These are phyloP conservation scores for Caenorhabditis afra DNA, from an alignment of 2,888 invertebrate species.

Conservation along the genomic window DNA sequence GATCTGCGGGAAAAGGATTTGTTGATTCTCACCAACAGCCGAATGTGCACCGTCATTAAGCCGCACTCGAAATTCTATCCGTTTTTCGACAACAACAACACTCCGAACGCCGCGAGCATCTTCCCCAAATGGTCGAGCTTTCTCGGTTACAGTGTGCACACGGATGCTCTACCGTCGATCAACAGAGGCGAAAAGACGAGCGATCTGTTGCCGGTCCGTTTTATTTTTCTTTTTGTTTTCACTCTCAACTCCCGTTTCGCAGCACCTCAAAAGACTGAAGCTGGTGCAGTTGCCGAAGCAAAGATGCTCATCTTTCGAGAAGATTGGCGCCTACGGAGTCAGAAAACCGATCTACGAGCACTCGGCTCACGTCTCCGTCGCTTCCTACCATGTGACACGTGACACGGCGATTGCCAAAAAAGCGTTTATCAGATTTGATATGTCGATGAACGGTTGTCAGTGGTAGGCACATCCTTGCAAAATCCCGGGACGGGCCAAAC, in stretches of 20 bases:
- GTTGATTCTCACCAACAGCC: constrained; percentile 43
- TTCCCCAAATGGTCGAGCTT: constrained; percentile 18
- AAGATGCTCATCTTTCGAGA: constrained; percentile 15
- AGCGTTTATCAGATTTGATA: constrained; percentile 5
- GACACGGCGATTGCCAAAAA: too few relatives aligned
- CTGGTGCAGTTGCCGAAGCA: neutral
- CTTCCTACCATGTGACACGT: too few relatives aligned
- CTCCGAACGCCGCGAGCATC: neutral
- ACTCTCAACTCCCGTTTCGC: too few relatives aligned
- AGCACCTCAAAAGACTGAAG: constrained; percentile 6
- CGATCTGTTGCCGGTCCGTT: constrained; percentile 21
- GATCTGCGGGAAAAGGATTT: constrained; percentile 5
- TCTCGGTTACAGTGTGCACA: neutral
- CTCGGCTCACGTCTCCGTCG: constrained; percentile 14
- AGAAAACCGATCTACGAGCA: constrained; percentile 25
- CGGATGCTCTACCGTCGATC: neutral
- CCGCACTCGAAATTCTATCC: constrained; percentile 9
- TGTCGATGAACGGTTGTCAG: constrained; percentile 21
- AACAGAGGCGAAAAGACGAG: neutral
- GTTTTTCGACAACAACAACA: constrained; percentile 10
- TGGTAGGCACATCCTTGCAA: constrained; percentile 25
- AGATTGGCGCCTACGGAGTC: neutral
- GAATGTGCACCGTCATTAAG: constrained; percentile 41
- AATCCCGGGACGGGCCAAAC: too few relatives aligned
- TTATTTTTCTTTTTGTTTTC: neutral